phyloP scores from a whole-genome alignment of 2,797 vertebrate genomes.

The Carduelis carduelis region DNA sequence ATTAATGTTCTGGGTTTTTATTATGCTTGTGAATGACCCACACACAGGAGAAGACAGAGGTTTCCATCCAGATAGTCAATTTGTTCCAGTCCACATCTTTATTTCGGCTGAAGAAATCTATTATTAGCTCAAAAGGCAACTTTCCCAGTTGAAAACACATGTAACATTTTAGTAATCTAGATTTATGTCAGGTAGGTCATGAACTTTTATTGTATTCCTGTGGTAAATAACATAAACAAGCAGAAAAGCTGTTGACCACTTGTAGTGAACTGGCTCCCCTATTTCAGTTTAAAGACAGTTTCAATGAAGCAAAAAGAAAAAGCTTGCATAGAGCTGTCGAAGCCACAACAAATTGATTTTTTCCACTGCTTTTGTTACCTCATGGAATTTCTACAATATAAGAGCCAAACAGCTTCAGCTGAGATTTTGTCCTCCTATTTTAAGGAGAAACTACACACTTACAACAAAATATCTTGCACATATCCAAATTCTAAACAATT shows the following conservation, averaged over 20 bases:
- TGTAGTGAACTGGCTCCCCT: slow-evolving; percentile 35
- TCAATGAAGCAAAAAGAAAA: slow-evolving; percentile 46
- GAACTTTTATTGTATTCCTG: slow-evolving; percentile 53
- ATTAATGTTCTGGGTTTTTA: not conserved
- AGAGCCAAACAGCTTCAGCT: not conserved
- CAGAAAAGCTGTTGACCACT: slow-evolving; percentile 51
- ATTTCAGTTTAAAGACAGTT: slow-evolving; percentile 34
- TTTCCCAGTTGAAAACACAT: slow-evolving; percentile 39
- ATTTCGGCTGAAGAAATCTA: slow-evolving; percentile 36
- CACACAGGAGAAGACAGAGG: not conserved
- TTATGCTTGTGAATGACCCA: not conserved
- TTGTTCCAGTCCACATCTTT: slow-evolving; percentile 44
- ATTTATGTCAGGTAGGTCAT: slow-evolving; percentile 58
- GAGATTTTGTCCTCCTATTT: not conserved
- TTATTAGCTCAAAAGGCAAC: slow-evolving; percentile 31
- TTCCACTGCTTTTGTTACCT: slow-evolving; percentile 40
- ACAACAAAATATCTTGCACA: not conserved
- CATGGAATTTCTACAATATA: not conserved
- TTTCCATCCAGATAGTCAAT: not conserved
- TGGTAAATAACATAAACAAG: slow-evolving; percentile 52
- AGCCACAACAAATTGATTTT: slow-evolving; percentile 59
- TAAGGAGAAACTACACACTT: not conserved
- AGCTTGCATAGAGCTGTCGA: slow-evolving; percentile 29
- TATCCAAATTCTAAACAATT: not conserved
- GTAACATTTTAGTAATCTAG: slow-evolving; percentile 54